phyloP scores from a whole-genome alignment of 2,888 invertebrate species.

The Drosophila meridiana region DNA sequence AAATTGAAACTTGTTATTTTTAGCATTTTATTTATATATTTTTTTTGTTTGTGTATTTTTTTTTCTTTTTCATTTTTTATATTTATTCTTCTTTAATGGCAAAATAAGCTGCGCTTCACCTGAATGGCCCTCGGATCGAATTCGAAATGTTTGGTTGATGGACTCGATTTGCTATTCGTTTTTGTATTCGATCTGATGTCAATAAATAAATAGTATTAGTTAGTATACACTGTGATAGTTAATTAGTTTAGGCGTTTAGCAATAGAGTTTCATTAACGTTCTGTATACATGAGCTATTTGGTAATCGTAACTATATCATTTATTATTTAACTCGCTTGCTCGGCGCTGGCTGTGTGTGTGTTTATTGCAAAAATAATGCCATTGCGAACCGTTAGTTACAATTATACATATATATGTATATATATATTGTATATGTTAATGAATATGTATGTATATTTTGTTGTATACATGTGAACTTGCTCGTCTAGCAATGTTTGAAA shows the following conservation, averaged over 20 bases:
- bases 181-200: conserved; percentile 25
- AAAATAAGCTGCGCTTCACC: conserved; percentile 51
- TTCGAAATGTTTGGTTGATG: conserved; percentile 15
- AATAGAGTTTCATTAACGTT: conserved; percentile 56
- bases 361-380: conserved; percentile 67
- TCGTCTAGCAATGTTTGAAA: conserved; percentile 51
- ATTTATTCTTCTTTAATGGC: conserved; percentile 14
- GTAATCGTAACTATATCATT: conserved; percentile 49
- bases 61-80: neutral
- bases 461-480: conserved; percentile 50
- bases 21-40: conserved; percentile 10
- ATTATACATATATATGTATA: conserved; percentile 20
- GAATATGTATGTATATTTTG: conserved; percentile 29
- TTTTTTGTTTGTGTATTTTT: neutral
- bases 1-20: conserved; percentile 25
- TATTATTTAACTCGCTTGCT: conserved; percentile 38
- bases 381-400: conserved; percentile 44
- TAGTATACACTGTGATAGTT: conserved; percentile 68
- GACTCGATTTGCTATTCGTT: conserved; percentile 18
- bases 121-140: conserved; percentile 42
- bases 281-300: conserved; percentile 45
- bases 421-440: conserved; percentile 26
- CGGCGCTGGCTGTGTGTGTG: conserved; percentile 32
- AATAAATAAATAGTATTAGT: conserved; percentile 69
- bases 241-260: conserved; percentile 69